phyloP scores from a whole-genome alignment of 2,797 vertebrate species.

The Helostoma temminkii region DNA sequence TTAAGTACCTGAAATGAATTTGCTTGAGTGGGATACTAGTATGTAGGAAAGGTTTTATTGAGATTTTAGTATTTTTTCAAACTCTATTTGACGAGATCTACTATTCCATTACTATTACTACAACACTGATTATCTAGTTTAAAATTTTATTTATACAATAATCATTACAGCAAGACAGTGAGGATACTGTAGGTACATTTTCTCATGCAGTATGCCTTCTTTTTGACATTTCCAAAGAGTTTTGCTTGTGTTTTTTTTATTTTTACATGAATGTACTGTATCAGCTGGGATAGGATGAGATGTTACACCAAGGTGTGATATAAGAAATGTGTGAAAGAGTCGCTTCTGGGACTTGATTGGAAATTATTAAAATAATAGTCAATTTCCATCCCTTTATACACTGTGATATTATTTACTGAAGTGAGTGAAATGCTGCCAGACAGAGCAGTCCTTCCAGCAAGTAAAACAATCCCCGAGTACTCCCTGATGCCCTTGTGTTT shows the following conservation, averaged over 20 bases:
- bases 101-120: background rate
- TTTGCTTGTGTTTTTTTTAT: constrained; percentile 23
- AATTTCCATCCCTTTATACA: constrained; percentile 4
- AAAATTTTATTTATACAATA: background rate
- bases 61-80: too few species aligned
- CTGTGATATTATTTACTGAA: constrained; percentile 9
- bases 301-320: constrained; percentile 16
- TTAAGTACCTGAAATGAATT: background rate
- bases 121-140: background rate
- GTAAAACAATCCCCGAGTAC: constrained; percentile 8
- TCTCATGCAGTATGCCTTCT: constrained; percentile 45
- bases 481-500: constrained; percentile 13
- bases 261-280: constrained; percentile 58
- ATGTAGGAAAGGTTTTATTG: background rate
- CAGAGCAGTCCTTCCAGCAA: constrained; percentile 30
- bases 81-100: too few species aligned
- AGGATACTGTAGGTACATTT: constrained; percentile 30
- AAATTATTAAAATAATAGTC: constrained; percentile 30
- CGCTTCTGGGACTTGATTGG: constrained; percentile 16
- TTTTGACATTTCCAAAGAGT: constrained; percentile 47
- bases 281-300: constrained; percentile 1
- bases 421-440: constrained; percentile 28
- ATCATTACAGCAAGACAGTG: background rate
- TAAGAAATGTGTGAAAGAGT: constrained; percentile 24
- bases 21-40: constrained; percentile 6